A percentile compares a stretch with the other conserved stretches of the same genome.
Evolutionary conservation across 2,113 vertebrate genomes (phyloP).

Genomic region (Gallinago media): DNA sequence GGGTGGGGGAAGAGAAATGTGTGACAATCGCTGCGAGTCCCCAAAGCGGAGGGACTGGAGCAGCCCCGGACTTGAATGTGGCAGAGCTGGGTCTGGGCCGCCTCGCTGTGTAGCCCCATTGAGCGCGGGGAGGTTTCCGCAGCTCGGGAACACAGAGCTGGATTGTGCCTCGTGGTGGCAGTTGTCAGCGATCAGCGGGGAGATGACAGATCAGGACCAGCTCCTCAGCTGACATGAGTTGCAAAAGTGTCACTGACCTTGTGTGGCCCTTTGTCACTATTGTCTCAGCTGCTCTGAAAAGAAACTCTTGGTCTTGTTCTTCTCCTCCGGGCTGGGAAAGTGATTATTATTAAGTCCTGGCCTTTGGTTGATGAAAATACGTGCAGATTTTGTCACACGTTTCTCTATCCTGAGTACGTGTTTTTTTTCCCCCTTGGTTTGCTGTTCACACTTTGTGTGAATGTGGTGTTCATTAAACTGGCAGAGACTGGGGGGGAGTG

Average conservation of each 20-base stretch:
- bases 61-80: background rate
- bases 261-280: constrained; percentile 45
- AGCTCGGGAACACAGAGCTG: background rate
- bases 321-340: background rate
- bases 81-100: background rate
- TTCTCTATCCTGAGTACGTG: background rate
- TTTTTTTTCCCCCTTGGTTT: background rate
- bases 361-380: constrained; percentile 27
- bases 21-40: background rate
- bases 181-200: constrained; percentile 18
- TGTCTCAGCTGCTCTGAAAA: constrained; percentile 32
- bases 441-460: background rate
- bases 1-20: background rate
- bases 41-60: background rate
- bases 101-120: background rate
- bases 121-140: background rate
- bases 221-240: constrained; percentile 12
- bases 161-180: constrained; percentile 5
- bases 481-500: background rate
- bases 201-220: constrained; percentile 23
- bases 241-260: constrained; percentile 32
- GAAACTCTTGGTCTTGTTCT: constrained; percentile 20
- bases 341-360: constrained; percentile 15
- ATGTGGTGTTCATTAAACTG: background rate
- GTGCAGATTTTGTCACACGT: background rate